These are phyloP conservation scores for Tolmerus cingulatus DNA, from an alignment of 2,888 invertebrate genomes.

Conservation along the genomic window DNA sequence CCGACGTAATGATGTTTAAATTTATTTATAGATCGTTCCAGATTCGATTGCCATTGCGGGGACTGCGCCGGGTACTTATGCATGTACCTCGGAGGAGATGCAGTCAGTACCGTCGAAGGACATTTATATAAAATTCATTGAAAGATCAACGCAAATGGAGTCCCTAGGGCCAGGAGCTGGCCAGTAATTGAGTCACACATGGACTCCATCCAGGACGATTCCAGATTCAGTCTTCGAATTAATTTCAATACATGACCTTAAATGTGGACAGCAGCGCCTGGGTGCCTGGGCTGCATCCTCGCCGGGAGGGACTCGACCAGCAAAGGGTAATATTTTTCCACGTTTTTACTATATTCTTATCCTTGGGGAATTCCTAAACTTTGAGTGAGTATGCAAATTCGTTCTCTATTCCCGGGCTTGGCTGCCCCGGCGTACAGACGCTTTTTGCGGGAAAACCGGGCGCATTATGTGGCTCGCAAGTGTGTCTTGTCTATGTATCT, in stretches of 20 bases:
- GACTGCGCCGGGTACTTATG: background rate
- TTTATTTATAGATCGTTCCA: background rate
- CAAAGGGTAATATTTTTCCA: background rate
- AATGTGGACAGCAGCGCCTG: background rate
- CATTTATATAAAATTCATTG: background rate
- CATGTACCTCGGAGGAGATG: background rate
- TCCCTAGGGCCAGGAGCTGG: background rate
- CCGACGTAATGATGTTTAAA: background rate
- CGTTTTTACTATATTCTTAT: background rate
- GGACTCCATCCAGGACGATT: background rate
- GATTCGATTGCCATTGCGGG: background rate
- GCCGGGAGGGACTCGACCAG: background rate
- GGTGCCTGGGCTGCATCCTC: background rate
- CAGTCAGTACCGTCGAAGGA: background rate
- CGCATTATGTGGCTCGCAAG: background rate
- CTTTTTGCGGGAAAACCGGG: background rate
- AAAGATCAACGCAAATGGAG: background rate
- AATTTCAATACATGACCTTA: background rate
- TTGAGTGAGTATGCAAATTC: conserved; percentile 9
- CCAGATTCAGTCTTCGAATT: background rate
- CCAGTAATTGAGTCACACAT: background rate
- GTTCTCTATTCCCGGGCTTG: background rate
- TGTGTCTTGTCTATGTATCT: background rate
- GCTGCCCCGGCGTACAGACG: background rate
- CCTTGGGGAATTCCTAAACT: background rate